phyloP scores from a whole-genome alignment of 35 echinoderm and acorn worm species.

The Holothuria glaberrima region DNA sequence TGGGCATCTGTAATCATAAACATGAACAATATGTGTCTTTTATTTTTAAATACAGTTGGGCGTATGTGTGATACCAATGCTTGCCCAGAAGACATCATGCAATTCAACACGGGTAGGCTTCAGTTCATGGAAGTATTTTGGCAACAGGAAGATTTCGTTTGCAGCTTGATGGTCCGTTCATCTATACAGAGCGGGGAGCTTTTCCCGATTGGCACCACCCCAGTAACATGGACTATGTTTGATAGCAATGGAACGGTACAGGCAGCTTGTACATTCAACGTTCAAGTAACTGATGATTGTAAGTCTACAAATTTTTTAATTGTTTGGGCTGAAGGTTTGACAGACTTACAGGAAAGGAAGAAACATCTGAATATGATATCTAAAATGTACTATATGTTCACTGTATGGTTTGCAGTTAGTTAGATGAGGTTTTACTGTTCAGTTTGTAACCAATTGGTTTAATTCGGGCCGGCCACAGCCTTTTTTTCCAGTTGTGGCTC shows the following conservation, averaged over 20 bases:
- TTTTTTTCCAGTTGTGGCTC: no score
- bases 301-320: neutral
- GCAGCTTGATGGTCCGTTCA: neutral
- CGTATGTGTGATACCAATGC: constrained; percentile 4
- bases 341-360: no score
- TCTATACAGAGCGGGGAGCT: neutral
- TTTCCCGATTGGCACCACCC: constrained; percentile 8
- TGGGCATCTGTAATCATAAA: no score
- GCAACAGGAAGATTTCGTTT: neutral
- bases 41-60: constrained; percentile 6
- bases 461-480: no score
- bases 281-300: constrained; percentile 33
- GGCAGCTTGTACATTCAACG: constrained; percentile 1
- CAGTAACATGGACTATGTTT: constrained; percentile 15
- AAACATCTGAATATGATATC: no score
- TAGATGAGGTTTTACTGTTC: no score
- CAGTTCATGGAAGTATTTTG: constrained; percentile 41
- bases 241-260: neutral
- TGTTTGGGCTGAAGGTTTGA: neutral
- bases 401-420: no score
- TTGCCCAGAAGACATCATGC: constrained; percentile 37
- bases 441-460: no score
- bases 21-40: neutral
- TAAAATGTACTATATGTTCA: no score
- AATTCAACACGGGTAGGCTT: constrained; percentile 1